These are phyloP conservation scores for Tyrannus savana DNA, from an alignment of 2,113 vertebrate species.

Conservation along the genomic window DNA sequence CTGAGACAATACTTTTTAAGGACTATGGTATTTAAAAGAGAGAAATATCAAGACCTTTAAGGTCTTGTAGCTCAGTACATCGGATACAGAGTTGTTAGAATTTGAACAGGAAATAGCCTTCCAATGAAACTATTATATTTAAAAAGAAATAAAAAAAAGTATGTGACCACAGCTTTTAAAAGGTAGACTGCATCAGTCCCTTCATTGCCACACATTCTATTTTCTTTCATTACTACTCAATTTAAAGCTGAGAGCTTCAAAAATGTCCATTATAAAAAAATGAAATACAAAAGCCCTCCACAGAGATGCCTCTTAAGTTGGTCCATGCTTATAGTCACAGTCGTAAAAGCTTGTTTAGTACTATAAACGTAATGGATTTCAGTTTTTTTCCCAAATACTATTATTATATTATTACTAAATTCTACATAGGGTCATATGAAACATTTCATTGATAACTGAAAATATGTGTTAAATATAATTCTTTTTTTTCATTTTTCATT, in stretches of 20 bases:
- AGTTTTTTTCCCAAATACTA: background rate
- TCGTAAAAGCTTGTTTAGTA: background rate
- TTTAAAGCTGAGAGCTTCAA: background rate
- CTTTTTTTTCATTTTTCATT: background rate
- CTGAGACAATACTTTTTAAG: background rate
- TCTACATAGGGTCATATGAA: background rate
- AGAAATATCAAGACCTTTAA: conserved; percentile 14
- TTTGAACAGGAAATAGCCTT: conserved; percentile 11
- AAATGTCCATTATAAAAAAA: background rate
- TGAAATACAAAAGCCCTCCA: background rate
- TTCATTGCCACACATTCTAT: background rate
- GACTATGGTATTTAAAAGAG: conserved; percentile 19
- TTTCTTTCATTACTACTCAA: conserved; percentile 5
- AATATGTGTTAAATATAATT: background rate
- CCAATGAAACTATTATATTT: background rate
- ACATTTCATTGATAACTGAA: background rate
- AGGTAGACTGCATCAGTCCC: background rate
- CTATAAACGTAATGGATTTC: background rate
- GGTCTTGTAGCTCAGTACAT: background rate
- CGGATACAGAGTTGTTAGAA: background rate
- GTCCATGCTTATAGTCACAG: background rate
- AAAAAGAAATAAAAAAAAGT: background rate
- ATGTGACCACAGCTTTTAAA: background rate
- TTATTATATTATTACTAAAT: background rate
- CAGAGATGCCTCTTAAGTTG: background rate